Base-by-base conservation (phyloP, 2,113 vertebrate genomes). In the Pelusios castaneus region DNA sequence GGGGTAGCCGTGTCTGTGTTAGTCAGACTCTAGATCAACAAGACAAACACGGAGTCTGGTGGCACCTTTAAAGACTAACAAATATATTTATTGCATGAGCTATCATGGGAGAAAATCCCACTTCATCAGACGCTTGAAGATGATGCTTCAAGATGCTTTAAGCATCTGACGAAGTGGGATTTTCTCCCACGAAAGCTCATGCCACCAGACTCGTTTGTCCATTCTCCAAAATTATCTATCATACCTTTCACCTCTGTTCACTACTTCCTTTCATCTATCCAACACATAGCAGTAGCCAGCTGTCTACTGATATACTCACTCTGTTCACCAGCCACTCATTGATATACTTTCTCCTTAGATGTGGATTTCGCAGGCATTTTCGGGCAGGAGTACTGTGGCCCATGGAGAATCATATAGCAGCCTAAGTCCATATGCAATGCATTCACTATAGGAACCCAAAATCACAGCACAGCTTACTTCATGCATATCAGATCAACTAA, bases 1-100 rank as follows among this genome's bases (percentile, higher is more conserved):
- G n/a, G n/a, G n/a, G n/a, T n/a, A n/a, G n/a, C n/a, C n/a, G n/a
- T n/a, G n/a, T n/a, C n/a, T n/a, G n/a, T n/a, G n/a, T n/a, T n/a
- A n/a, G n/a, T n/a, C n/a, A n/a, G n/a, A 52, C 56, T 80, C 77
- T 80, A 56, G 81, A 70, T 75, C 76, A n/a, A n/a, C n/a, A n/a
- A n/a, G n/a, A n/a, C n/a, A n/a, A n/a, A n/a, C n/a, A n/a, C n/a
- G n/a, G n/a, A n/a, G n/a, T n/a, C n/a, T n/a, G n/a, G n/a, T n/a
- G n/a, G n/a, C n/a, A n/a, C n/a, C n/a, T n/a, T n/a, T n/a, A n/a
- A n/a, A n/a, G n/a, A n/a, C n/a, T n/a, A n/a, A n/a, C n/a, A n/a
- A n/a, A n/a, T n/a, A n/a, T n/a, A n/a, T n/a, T n/a, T n/a, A n/a
- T n/a, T n/a, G n/a, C n/a, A n/a, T n/a, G n/a, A n/a, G n/a, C n/a